Conservation (phyloP, 2,888 invertebrate species). For the Formica aserva region DNA sequence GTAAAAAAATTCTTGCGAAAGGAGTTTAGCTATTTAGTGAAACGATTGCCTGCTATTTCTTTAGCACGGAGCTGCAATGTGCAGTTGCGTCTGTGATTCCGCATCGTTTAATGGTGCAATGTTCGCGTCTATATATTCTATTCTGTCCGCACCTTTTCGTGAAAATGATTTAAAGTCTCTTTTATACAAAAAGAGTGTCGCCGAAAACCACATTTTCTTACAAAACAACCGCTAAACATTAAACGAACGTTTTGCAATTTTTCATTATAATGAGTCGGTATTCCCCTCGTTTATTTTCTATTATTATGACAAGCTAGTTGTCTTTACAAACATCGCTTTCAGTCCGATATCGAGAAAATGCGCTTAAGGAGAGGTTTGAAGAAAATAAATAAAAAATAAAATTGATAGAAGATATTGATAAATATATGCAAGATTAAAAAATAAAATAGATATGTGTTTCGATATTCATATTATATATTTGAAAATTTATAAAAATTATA, state of each 20-base stretch:
- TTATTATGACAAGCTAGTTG: conserved; percentile 33
- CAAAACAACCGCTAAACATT: conserved; percentile 48
- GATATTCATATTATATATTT: not conserved
- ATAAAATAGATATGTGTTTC: not conserved
- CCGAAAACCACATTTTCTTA: conserved; percentile 67
- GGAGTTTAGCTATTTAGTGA: not conserved
- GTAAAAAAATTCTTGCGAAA: conserved; percentile 21
- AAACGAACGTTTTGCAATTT: conserved; percentile 63
- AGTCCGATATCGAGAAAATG: not conserved
- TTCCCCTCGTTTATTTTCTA: conserved; percentile 46
- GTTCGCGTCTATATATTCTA: not conserved
- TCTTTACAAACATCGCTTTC: not conserved
- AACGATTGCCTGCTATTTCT: conserved; percentile 10
- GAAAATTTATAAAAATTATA: not conserved
- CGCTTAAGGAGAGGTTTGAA: not conserved
- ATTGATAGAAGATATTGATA: not conserved
- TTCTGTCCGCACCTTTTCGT: conserved; percentile 29
- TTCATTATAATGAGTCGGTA: conserved; percentile 45
- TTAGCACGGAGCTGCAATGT: conserved; percentile 20
- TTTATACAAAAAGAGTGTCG: conserved; percentile 46
- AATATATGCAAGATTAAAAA: not conserved
- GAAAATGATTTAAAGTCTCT: conserved; percentile 60
- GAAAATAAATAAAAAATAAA: not conserved
- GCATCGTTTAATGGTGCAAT: conserved; percentile 68
- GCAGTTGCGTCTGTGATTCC: conserved; percentile 57